A percentile compares a stretch with the other conserved stretches of the same genome.
These are phyloP conservation scores for Rhodinocichla rosea DNA, from an alignment of 2,113 vertebrate species.

Conservation along the genomic window DNA sequence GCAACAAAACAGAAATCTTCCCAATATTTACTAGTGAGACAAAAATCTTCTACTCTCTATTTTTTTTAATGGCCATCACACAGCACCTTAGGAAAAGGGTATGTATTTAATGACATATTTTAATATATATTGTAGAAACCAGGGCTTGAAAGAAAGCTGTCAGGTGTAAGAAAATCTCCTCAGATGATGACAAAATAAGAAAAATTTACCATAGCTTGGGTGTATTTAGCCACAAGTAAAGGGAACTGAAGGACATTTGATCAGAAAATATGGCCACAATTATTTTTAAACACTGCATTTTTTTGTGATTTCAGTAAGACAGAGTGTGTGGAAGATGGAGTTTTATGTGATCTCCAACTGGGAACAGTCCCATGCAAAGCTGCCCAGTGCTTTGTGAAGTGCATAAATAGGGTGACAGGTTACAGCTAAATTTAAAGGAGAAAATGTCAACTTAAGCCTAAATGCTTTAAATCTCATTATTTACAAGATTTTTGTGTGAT, in stretches of 20 bases:
- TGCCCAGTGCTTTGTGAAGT: conserved; percentile 1
- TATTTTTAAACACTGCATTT: not conserved
- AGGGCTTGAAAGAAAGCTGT: not conserved
- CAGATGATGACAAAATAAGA: not conserved
- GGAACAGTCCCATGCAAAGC: not conserved
- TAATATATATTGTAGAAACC: not conserved
- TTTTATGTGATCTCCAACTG: not conserved
- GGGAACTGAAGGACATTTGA: not conserved
- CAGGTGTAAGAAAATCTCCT: not conserved
- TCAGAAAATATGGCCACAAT: not conserved
- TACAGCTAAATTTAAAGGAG: conserved; percentile 33
- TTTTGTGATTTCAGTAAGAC: not conserved
- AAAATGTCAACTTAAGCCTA: conserved; percentile 30
- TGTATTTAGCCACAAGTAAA: not conserved
- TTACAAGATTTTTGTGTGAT: conserved; percentile 21
- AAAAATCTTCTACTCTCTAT: not conserved
- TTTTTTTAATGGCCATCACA: not conserved
- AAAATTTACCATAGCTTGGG: not conserved
- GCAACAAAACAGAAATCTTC: not conserved
- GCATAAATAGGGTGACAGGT: conserved; percentile 29
- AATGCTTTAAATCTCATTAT: conserved; percentile 34
- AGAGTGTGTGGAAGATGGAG: not conserved
- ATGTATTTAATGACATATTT: not conserved
- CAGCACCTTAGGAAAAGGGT: not conserved
- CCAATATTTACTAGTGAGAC: not conserved